phyloP scores from a whole-genome alignment of 2,888 invertebrate genomes.

The Rotaria sp. region DNA sequence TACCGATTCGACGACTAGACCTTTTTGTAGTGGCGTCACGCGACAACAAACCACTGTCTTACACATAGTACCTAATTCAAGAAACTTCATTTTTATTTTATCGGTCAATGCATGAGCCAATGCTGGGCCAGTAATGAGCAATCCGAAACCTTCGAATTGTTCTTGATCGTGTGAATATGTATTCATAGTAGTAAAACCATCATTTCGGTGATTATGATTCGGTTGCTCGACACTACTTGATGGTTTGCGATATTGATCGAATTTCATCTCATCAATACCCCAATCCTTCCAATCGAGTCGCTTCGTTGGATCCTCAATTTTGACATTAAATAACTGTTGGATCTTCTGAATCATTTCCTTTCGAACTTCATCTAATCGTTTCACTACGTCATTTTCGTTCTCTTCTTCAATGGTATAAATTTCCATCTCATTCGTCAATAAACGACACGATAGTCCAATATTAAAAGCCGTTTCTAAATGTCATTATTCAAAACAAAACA shows the following conservation, averaged over 20 bases:
- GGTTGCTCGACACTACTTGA: too few species aligned
- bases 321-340: neutral
- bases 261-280: neutral
- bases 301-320: neutral
- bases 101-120: conserved; percentile 55
- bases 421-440: conserved; percentile 90
- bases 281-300: neutral
- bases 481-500: neutral
- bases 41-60: conserved; percentile 80
- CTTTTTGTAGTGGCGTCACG: conserved; percentile 95
- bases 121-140: conserved; percentile 93
- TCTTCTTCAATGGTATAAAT: conserved; percentile 82
- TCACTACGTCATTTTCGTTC: conserved; percentile 55
- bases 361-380: conserved; percentile 47
- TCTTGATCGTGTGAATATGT: neutral
- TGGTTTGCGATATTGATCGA: neutral
- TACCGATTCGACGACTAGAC: conserved; percentile 74
- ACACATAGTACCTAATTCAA: conserved; percentile 57
- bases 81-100: neutral
- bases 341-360: neutral
- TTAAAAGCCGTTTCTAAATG: conserved; percentile 96
- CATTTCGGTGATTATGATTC: too few species aligned
- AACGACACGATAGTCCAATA: conserved; percentile 93
- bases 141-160: conserved; percentile 64
- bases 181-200: too few species aligned